These are phyloP conservation scores for Luehdorfia chinensis DNA, from an alignment of 1,140 invertebrate species.

Conservation along the genomic window DNA sequence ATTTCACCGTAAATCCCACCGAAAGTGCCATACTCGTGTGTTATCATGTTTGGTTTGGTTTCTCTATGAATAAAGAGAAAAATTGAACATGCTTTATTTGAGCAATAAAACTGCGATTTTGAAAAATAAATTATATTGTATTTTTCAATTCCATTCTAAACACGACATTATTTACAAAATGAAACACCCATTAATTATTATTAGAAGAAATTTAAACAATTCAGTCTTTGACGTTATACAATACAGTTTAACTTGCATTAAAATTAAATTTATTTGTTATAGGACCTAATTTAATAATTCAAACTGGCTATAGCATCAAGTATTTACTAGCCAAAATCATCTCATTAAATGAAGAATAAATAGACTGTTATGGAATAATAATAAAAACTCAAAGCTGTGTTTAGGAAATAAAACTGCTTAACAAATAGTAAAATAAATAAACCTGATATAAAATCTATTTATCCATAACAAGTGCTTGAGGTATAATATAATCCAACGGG, in stretches of 20 bases:
- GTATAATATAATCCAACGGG: constrained; percentile 26
- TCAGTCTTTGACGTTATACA: constrained; percentile 68
- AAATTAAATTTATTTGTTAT: constrained; percentile 8
- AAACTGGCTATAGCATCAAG: constrained; percentile 24
- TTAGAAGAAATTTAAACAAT: constrained; percentile 51
- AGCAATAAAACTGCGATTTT: constrained; percentile 42
- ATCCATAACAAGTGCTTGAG: constrained; percentile 42
- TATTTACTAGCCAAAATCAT: no score
- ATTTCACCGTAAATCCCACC: background rate
- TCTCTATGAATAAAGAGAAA: constrained; percentile 21
- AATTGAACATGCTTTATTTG: constrained; percentile 3
- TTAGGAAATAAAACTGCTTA: constrained; percentile 24
- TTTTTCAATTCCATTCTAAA: constrained; percentile 60
- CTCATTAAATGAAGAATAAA: no score
- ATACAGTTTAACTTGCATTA: constrained; percentile 34
- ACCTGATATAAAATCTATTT: constrained; percentile 28
- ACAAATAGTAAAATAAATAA: constrained; percentile 31
- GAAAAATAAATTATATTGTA: constrained; percentile 70
- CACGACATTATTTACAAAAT: constrained; percentile 59
- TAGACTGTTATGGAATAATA: background rate
- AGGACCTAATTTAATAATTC: constrained; percentile 28
- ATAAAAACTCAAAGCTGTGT: constrained; percentile 6
- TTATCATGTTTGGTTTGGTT: background rate
- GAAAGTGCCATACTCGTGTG: background rate
- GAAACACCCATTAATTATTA: constrained; percentile 34